phyloP scores from a whole-genome alignment of 2,113 vertebrate genomes.

The Sturnira hondurensis region DNA sequence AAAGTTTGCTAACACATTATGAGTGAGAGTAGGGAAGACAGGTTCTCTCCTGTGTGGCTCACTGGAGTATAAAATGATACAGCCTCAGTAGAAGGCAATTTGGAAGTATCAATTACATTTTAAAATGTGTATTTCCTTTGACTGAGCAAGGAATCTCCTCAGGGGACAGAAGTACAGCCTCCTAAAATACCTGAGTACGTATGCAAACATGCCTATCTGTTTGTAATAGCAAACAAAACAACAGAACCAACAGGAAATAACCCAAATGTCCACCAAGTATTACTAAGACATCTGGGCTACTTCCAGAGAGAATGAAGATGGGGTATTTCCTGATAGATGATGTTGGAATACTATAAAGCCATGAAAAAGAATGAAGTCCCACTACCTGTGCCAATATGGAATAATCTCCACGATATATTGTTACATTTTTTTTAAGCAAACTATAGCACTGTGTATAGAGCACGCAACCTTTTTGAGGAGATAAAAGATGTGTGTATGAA shows the following conservation, averaged over 20 bases:
- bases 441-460: background rate
- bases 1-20: background rate
- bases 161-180: background rate
- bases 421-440: background rate
- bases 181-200: background rate
- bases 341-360: background rate
- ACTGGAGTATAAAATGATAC: background rate
- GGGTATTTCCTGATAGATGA: background rate
- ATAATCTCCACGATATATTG: background rate
- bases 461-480: background rate
- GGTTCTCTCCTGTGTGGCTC: background rate
- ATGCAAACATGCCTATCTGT: background rate
- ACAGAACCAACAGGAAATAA: background rate
- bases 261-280: background rate
- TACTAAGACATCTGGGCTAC: background rate
- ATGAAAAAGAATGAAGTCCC: background rate
- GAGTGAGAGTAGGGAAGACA: background rate
- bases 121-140: background rate
- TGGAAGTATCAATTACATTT: background rate
- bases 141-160: background rate
- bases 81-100: background rate
- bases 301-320: background rate
- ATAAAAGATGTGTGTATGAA: background rate
- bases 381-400: background rate
- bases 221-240: background rate